These are phyloP conservation scores for Thereuonema tuberculata DNA, from an alignment of 1,140 invertebrate species.

Conservation along the genomic window DNA sequence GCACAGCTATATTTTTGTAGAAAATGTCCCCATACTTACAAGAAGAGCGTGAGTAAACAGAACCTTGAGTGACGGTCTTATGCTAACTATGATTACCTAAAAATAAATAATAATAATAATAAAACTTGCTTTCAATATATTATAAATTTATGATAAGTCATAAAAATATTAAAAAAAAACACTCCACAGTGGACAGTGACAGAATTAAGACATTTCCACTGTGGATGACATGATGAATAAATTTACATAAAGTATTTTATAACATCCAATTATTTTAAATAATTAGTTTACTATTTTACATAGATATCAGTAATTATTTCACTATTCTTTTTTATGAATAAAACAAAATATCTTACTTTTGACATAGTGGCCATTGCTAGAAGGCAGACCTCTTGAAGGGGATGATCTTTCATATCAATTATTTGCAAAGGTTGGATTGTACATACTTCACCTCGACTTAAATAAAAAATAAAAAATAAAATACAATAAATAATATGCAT, in stretches of 20 bases:
- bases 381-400: slow-evolving; percentile 56
- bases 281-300: no score
- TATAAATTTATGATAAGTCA: no score
- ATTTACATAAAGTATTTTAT: no score
- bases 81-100: slow-evolving; percentile 68
- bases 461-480: slow-evolving; percentile 32
- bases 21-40: slow-evolving; percentile 22
- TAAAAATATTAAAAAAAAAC: no score
- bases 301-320: background rate
- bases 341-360: slow-evolving; percentile 40
- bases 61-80: slow-evolving; percentile 55
- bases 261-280: no score
- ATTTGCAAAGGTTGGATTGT: slow-evolving; percentile 68
- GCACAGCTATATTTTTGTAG: no score
- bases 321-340: background rate
- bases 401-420: slow-evolving; percentile 46
- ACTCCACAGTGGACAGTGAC: no score
- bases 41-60: slow-evolving; percentile 47
- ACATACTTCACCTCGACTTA: slow-evolving; percentile 86
- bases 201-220: no score
- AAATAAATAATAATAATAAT: slow-evolving; percentile 15
- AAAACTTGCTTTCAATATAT: no score
- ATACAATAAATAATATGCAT: no score
- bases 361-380: slow-evolving; percentile 86
- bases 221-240: no score